Evolutionary conservation across 2,113 vertebrate species (phyloP).

Genomic region (Saguinus imperator): DNA sequence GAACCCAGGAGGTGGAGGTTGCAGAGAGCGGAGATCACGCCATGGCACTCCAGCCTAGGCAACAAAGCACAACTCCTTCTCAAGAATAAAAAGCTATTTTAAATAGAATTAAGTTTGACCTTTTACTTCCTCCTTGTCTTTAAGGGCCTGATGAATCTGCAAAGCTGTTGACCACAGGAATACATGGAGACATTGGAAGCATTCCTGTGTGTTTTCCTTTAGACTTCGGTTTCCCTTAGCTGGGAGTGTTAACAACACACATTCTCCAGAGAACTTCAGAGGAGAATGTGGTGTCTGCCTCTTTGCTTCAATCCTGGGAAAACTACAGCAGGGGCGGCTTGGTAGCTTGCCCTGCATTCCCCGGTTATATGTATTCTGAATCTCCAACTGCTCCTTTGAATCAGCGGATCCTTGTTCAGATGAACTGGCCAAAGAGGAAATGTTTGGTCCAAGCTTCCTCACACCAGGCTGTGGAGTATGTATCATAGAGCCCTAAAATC

Average conservation of each 20-base stretch:
- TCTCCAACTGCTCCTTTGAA: conserved; percentile 63
- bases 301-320: conserved; percentile 19
- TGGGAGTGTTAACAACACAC: not conserved
- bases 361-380: not conserved
- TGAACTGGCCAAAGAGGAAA: conserved; percentile 42
- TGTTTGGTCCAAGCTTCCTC: conserved; percentile 60
- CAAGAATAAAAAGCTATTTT: not conserved
- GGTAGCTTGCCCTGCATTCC: not conserved
- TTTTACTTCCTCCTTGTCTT: conserved; percentile 51
- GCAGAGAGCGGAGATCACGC: too few species aligned
- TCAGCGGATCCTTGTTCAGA: conserved; percentile 44
- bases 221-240: conserved; percentile 44
- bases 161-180: conserved; percentile 65
- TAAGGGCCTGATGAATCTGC: conserved; percentile 51
- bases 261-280: not conserved
- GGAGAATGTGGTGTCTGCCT: not conserved
- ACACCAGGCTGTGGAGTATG: conserved; percentile 57
- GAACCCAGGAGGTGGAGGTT: too few species aligned
- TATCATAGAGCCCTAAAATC: conserved; percentile 60
- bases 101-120: conserved; percentile 48
- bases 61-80: too few species aligned
- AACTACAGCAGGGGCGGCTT: not conserved
- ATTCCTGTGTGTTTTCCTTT: conserved; percentile 50
- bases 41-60: too few species aligned
- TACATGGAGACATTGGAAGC: conserved; percentile 7